Conservation (phyloP, 2,113 vertebrate genomes). For the Cyprinodon variegatus region DNA sequence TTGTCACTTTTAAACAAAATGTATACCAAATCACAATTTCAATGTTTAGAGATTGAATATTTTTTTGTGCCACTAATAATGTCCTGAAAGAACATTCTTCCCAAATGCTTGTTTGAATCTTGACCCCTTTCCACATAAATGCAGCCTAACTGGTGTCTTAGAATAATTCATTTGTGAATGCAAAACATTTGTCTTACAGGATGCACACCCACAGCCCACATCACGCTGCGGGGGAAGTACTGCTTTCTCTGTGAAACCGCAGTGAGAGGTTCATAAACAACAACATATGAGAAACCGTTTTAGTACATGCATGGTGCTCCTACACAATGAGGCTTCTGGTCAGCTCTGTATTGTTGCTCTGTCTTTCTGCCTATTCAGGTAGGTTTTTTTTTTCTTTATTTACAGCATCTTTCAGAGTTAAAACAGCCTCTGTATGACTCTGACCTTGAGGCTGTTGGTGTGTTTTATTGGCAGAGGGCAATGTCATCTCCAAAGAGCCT, state of each 20-base stretch:
- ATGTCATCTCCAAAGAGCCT: accelerated
- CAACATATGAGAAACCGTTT: background rate
- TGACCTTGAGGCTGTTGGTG: background rate
- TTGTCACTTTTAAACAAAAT: background rate
- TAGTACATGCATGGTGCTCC: background rate
- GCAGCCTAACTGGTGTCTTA: background rate
- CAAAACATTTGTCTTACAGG: background rate
- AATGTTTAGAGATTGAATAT: background rate
- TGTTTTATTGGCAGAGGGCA: constrained; percentile 1
- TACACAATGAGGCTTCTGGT: constrained; percentile 12
- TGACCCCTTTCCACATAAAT: background rate
- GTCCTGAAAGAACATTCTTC: background rate
- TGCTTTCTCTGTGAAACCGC: accelerated
- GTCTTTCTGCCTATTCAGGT: constrained; percentile 32
- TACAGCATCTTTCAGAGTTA: background rate
- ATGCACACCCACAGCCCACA: background rate
- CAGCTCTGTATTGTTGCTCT: constrained; percentile 16
- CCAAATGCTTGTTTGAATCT: background rate
- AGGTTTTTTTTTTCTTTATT: background rate
- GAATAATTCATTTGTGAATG: background rate
- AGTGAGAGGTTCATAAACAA: background rate
- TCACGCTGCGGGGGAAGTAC: constrained; percentile 19
- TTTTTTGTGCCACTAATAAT: background rate
- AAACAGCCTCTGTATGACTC: background rate
- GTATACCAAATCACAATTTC: background rate